phyloP scores from a whole-genome alignment of 1,140 invertebrate species.

The Diachasmimorpha longicaudata region DNA sequence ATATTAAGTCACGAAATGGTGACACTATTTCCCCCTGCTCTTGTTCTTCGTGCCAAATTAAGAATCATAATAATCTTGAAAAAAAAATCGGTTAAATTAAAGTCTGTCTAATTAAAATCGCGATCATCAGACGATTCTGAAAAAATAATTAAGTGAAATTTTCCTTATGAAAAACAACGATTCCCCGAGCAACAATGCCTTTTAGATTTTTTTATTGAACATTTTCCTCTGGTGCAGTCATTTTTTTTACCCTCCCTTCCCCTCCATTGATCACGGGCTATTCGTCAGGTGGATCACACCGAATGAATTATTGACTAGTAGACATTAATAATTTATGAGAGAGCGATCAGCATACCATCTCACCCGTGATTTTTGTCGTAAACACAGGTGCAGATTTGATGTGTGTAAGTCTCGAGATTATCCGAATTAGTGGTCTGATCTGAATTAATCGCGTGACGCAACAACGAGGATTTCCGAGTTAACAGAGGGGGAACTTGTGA shows the following conservation, averaged over 20 bases:
- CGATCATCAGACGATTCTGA: no score
- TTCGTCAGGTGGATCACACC: not conserved
- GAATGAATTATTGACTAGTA: no score
- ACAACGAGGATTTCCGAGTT: not conserved
- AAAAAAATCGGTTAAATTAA: no score
- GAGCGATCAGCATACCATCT: not conserved
- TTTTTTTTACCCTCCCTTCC: not conserved
- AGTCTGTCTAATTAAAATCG: no score
- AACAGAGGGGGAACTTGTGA: not conserved
- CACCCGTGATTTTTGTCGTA: not conserved
- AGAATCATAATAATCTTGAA: no score
- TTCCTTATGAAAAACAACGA: no score
- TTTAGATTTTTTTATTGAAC: no score
- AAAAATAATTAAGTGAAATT: no score
- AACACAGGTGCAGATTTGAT: not conserved
- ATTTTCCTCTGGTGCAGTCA: no score
- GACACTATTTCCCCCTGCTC: not conserved
- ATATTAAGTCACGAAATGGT: not conserved
- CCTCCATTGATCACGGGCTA: not conserved
- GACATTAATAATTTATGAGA: not conserved
- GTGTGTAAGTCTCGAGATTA: not conserved
- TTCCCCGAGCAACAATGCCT: no score
- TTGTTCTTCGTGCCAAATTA: no score
- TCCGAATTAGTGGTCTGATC: not conserved
- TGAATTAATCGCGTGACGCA: not conserved